A percentile compares a stretch with the other conserved stretches of the same genome.
Conservation (phyloP, 92 coral and sea anemone species). For the Siderastrea siderea region DNA sequence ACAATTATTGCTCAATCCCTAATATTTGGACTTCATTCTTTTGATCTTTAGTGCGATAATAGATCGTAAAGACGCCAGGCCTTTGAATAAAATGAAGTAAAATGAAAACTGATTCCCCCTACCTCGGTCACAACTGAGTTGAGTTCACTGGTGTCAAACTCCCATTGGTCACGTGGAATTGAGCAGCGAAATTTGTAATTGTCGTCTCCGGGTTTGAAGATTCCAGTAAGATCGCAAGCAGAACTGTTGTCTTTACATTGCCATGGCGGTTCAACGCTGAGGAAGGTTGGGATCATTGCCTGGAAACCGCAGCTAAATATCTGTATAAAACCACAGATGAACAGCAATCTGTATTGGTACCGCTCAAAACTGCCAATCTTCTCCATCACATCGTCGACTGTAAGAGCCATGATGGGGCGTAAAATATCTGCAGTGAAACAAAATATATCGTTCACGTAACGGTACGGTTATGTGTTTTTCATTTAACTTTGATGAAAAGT, state of each 20-base stretch:
- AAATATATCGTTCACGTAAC: too few relatives aligned
- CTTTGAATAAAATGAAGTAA: too few relatives aligned
- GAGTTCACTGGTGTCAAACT: slow-evolving; percentile 62
- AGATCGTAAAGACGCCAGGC: too few relatives aligned
- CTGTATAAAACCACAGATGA: slow-evolving; percentile 57
- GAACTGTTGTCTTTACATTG: slow-evolving; percentile 68
- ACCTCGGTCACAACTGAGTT: slow-evolving; percentile 81
- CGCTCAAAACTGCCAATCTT: slow-evolving; percentile 79
- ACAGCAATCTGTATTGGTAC: slow-evolving; percentile 69
- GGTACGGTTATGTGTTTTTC: too few relatives aligned
- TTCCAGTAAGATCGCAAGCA: slow-evolving; percentile 69
- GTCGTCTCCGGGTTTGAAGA: slow-evolving; percentile 50
- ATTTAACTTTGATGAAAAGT: too few relatives aligned
- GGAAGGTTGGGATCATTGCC: slow-evolving; percentile 62
- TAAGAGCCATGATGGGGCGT: slow-evolving; percentile 18
- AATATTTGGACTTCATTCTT: too few relatives aligned
- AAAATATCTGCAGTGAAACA: neutral
- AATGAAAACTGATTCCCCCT: neutral
- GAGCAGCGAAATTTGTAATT: slow-evolving; percentile 63
- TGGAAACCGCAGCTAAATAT: slow-evolving; percentile 73
- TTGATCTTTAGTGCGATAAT: too few relatives aligned
- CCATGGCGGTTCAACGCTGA: slow-evolving; percentile 86
- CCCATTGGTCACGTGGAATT: slow-evolving; percentile 77
- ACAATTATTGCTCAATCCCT: too few relatives aligned
- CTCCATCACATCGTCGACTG: slow-evolving; percentile 77